Evolutionary conservation across 2,888 invertebrate genomes (phyloP).

Genomic region (Drosophila anceps): DNA sequence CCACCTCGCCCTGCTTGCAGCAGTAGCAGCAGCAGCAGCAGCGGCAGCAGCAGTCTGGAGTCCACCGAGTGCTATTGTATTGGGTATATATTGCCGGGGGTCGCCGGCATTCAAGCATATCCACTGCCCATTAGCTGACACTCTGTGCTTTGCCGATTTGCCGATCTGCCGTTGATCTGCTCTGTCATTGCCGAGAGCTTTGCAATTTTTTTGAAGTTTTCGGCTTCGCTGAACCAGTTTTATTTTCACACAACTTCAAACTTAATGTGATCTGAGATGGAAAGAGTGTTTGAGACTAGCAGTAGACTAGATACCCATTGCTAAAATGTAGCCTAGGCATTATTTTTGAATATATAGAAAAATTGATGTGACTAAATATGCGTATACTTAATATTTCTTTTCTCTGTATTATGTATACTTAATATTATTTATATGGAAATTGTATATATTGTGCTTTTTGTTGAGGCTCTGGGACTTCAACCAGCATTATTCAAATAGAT

Average conservation of each 20-base stretch:
- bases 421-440: background rate
- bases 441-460: too few relatives aligned
- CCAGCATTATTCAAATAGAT: too few relatives aligned
- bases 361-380: background rate
- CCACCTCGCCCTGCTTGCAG: background rate
- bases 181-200: slow-evolving; percentile 41
- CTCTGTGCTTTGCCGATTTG: slow-evolving; percentile 6
- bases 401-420: background rate
- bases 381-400: background rate
- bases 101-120: slow-evolving; percentile 11
- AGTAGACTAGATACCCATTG: slow-evolving; percentile 8
- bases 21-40: too few relatives aligned
- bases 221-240: slow-evolving; percentile 31
- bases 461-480: too few relatives aligned
- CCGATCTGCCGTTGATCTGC: slow-evolving; percentile 41
- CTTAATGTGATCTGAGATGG: background rate
- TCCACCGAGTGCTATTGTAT: slow-evolving; percentile 2
- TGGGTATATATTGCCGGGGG: slow-evolving; percentile 3
- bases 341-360: background rate
- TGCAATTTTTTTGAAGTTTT: background rate
- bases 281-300: background rate
- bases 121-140: slow-evolving; percentile 19
- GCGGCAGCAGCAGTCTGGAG: too few relatives aligned
- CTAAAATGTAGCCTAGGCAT: background rate
- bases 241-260: slow-evolving; percentile 7